Conservation (phyloP, 2,797 vertebrate genomes). For the Mormyrops attenuatus region DNA sequence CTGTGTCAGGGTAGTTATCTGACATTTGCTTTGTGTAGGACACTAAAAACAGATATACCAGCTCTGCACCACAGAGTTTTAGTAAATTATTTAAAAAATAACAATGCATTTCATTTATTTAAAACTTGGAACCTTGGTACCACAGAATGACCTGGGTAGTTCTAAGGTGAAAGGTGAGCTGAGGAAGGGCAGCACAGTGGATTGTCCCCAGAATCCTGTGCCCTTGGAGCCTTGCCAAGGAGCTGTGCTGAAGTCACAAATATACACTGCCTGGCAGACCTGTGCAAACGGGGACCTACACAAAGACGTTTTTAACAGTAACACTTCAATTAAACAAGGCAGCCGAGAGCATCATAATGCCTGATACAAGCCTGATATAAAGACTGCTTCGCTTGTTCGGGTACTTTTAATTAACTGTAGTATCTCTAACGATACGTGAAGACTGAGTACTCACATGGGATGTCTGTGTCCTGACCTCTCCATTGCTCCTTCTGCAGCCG, state of each 20-base stretch:
- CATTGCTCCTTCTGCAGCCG: neutral
- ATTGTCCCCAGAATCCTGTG: slow-evolving; percentile 12
- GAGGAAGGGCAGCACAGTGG: neutral
- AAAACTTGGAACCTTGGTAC: neutral
- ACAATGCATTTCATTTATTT: neutral
- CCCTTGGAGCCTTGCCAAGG: slow-evolving; percentile 6
- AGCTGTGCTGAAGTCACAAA: neutral
- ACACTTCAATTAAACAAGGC: neutral
- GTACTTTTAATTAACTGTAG: neutral
- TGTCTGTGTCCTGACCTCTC: neutral
- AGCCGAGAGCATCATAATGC: neutral
- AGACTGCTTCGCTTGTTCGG: neutral
- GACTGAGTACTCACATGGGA: neutral
- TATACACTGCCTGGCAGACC: neutral
- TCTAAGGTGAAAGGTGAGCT: neutral
- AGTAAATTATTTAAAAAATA: neutral
- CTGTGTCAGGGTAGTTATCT: neutral
- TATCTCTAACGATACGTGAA: neutral
- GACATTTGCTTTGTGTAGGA: neutral
- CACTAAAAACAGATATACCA: neutral
- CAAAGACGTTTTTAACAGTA: neutral
- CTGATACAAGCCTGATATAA: neutral
- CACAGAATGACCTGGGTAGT: neutral
- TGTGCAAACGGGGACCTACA: neutral
- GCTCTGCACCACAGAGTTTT: neutral